Percentiles rank a stretch among this genome's conserved stretches.
Conservation (phyloP, 2,888 invertebrate genomes). For the Caenorhabditis virilis region DNA sequence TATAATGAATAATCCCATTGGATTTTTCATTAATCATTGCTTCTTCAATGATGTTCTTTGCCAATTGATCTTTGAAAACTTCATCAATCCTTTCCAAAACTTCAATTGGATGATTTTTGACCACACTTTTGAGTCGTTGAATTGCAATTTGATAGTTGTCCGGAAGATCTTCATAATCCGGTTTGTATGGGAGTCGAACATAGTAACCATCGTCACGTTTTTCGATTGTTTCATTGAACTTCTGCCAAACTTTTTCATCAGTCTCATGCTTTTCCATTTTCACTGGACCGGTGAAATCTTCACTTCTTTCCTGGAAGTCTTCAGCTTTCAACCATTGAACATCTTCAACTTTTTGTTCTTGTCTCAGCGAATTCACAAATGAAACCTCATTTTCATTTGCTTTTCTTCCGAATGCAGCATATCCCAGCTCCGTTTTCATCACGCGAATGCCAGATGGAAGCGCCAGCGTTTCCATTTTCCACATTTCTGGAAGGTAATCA, state of each 20-base stretch:
- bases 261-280: neutral
- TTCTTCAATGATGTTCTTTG: constrained; percentile 37
- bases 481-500: neutral
- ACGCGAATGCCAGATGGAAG: neutral
- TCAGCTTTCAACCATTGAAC: no score
- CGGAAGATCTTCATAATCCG: constrained; percentile 1
- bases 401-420: neutral
- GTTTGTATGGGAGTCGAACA: constrained; percentile 6
- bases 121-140: constrained; percentile 1
- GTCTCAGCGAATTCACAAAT: neutral
- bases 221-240: constrained; percentile 11
- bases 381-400: neutral
- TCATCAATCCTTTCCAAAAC: constrained; percentile 24
- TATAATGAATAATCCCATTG: constrained; percentile 22
- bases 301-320: neutral
- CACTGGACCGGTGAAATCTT: neutral
- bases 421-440: neutral
- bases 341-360: neutral
- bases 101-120: neutral
- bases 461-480: neutral
- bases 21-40: constrained; percentile 3
- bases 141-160: constrained; percentile 4
- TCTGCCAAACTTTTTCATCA: neutral
- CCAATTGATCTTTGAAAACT: constrained; percentile 39
- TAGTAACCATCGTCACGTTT: constrained; percentile 11